Base-by-base conservation (phyloP, 2,113 vertebrate species). In the Galeopterus variegatus region DNA sequence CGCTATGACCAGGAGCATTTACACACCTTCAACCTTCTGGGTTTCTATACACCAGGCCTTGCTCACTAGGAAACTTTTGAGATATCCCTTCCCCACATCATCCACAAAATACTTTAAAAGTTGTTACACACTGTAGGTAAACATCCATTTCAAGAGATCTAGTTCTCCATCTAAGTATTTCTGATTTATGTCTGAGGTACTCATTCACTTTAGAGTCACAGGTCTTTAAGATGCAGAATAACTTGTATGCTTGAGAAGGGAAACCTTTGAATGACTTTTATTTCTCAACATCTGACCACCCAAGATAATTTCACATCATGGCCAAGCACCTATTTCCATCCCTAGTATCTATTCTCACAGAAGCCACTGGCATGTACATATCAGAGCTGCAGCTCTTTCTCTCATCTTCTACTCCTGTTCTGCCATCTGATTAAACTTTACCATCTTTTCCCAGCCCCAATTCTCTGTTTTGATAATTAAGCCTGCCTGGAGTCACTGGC, bases 381-480 rank as follows among this genome's bases (percentile, higher is more conserved):
- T 67, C 69, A 62, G 77, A 62, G 4, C 81, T 11, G 7, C 24
- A 52, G 9, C 36, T 41, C 41, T 72, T 85, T 31, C 73, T 9
- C 77, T 17, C 15, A 36, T 70, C 17, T 21, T 45, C 23, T 17
- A 50, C 36, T 84, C 12, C 48, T 52, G 19, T 19, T 72, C 45
- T 80, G 21, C n/a, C 18, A 15, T 45, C 4, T 56, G 13, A n/a
- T 69, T 75, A 11, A 23, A 64, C 8, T 23, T 45, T 15, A 58
- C 9, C 17, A 1, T 82, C 21, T 93, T 90, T 81, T 31, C 60
- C 28, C 11, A 90, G 21, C 0, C 33, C 14, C 14, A 58, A 2
- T 48, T 76, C 19, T 70, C 65, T 79, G n/a, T 70, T 88, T 93
- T 48, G n/a, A 19, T 64, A 60, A 88, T 81, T 60, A 93, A 80